phyloP scores from a whole-genome alignment of 1,140 invertebrate species.

The Paralvinella palmiformis region DNA sequence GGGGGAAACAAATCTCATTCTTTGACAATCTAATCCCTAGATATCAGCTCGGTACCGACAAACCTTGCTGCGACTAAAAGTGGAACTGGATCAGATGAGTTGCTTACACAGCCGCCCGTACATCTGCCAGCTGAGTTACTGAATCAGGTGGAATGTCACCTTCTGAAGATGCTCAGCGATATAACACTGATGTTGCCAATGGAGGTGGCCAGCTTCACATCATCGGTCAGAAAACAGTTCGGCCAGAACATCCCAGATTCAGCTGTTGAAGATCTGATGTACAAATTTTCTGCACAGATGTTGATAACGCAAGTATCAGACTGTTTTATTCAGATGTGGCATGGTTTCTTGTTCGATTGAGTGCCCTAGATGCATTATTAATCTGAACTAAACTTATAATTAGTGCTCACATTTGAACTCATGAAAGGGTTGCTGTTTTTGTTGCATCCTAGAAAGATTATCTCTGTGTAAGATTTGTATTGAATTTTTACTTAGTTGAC shows the following conservation, averaged over 20 bases:
- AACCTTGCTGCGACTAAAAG: background rate
- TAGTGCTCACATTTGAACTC: too few species aligned
- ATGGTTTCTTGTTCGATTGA: too few species aligned
- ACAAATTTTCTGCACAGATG: conserved; percentile 82
- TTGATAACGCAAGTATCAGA: conserved; percentile 66
- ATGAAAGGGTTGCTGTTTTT: too few species aligned
- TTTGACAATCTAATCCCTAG: too few species aligned
- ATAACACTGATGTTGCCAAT: conserved; percentile 70
- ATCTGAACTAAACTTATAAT: too few species aligned
- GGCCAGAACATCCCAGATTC: conserved; percentile 58
- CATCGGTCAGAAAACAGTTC: conserved; percentile 59
- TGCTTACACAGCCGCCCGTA: background rate
- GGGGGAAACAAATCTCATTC: too few species aligned
- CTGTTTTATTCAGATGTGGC: too few species aligned
- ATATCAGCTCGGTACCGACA: too few species aligned
- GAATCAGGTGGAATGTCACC: conserved; percentile 59
- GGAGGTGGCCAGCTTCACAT: conserved; percentile 63
- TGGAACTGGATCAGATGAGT: background rate
- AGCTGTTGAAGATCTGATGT: conserved; percentile 68
- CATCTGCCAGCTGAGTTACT: background rate
- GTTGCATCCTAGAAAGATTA: too few species aligned
- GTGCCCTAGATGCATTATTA: too few species aligned
- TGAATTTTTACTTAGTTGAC: too few species aligned
- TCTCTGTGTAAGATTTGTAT: too few species aligned
- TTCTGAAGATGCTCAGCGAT: conserved; percentile 71